These are phyloP conservation scores for Panagrolaimus sp. DNA, from an alignment of 1,140 invertebrate genomes.

Conservation along the genomic window DNA sequence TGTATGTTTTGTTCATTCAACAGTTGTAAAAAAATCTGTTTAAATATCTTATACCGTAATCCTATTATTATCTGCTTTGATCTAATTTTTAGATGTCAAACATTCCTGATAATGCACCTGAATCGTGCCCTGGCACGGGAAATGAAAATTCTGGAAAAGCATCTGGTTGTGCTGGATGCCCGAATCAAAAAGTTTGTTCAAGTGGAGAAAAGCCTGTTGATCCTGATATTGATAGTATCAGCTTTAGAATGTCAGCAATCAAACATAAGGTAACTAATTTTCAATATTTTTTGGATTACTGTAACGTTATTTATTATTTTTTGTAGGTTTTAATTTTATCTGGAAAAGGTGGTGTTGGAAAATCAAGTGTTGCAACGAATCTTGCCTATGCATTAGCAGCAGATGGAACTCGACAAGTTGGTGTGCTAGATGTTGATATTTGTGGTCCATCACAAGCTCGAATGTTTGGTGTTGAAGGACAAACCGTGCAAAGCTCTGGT, in stretches of 20 bases:
- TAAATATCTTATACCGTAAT: not conserved
- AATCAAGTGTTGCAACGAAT: constrained; percentile 75
- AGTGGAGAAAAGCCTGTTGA: constrained; percentile 66
- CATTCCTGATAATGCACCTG: constrained; percentile 52
- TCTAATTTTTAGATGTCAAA: constrained; percentile 44
- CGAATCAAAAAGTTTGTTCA: constrained; percentile 86
- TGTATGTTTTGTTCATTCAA: too few relatives aligned
- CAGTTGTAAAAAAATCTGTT: too few relatives aligned
- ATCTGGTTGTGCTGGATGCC: constrained; percentile 88
- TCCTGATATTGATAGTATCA: constrained; percentile 62
- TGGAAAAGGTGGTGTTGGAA: constrained; percentile 95
- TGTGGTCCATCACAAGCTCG: constrained; percentile 75
- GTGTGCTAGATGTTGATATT: constrained; percentile 82
- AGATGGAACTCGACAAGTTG: constrained; percentile 67
- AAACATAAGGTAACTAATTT: constrained; percentile 53
- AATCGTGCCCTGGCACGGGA: constrained; percentile 80
- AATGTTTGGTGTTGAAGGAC: constrained; percentile 65
- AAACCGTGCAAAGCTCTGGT: constrained; percentile 78
- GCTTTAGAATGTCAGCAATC: constrained; percentile 51
- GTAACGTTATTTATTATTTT: constrained; percentile 62
- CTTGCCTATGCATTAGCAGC: constrained; percentile 74
- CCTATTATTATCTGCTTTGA: not conserved
- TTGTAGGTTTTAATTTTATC: constrained; percentile 85
- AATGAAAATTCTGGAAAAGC: constrained; percentile 85
- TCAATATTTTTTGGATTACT: constrained; percentile 15